Evolutionary conservation across 2,888 invertebrate species (phyloP), one percentile per base, ranked within the genome.

Genomic region (Colletes collaris): DNA sequence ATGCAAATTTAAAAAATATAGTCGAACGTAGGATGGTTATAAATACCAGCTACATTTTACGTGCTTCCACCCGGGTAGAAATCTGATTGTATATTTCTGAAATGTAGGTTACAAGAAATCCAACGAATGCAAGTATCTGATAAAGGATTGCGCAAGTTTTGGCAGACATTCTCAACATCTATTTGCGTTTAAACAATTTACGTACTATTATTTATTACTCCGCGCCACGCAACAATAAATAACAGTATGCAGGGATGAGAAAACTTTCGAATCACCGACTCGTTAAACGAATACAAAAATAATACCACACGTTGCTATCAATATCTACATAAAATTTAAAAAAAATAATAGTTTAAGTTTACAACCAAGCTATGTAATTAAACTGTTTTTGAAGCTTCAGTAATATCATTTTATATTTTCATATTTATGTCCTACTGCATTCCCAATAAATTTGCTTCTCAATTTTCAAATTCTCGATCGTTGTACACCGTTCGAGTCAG

Each of bases 71-170:
- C 64, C 49, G 49, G 40, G 62, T 63, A 64, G 53, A 44, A 40
- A 69, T 78, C 68, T 64, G 77, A 78, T 65, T 64, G 76, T 69
- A 59, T 78, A 78, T 78, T 76, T 78, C 68, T 78, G 77, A 76
- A 78, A 78, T 78, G 69, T 76, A 78, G 77, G 77, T 76, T 78
- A 78, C 77, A 52, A 27, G 77, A 78, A 78, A 64, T 64, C 77
- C 64, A 69, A 55, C 77, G 64, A 78, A 78, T 78, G 77, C 77
- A 78, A 76, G 55, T 76, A 68, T 69, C 77, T 76, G 77, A 78
- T 78, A 78, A 78, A 76, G 59, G 68, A 59, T 78, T 78, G 50
- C 77, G 77, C 65, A 78, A 78, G 68, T 78, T 78, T 78, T 78
- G 77, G 77, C 77, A 78, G 64, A 58, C 69, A 16, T 58, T 13